Percentiles rank a stretch among this genome's conserved stretches.
phyloP scores from a whole-genome alignment of 2,797 vertebrate species.

The Aulostomus chinensis region DNA sequence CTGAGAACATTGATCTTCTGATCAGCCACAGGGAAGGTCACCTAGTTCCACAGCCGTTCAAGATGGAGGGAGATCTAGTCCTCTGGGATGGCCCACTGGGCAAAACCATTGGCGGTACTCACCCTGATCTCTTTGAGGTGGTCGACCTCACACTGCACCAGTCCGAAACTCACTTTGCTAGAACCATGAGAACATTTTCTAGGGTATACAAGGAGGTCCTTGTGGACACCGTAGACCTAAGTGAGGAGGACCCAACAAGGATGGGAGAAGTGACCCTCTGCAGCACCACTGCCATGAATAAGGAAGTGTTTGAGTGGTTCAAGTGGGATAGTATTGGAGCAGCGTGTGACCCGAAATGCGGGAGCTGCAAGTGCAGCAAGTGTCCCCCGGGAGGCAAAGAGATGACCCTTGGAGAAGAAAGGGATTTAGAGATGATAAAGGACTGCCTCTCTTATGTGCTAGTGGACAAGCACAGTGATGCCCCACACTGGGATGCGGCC shows the following conservation, averaged over 20 bases:
- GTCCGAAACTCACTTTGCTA: too few relatives aligned
- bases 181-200: too few relatives aligned
- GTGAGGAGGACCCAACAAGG: too few relatives aligned
- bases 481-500: neutral
- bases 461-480: neutral
- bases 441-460: slow-evolving; percentile 7
- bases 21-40: too few relatives aligned
- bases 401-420: slow-evolving; percentile 26
- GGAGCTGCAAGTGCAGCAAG: neutral
- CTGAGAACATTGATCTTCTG: slow-evolving; percentile 5
- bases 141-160: too few relatives aligned
- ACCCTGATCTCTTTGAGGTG: too few relatives aligned
- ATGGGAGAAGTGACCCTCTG: too few relatives aligned
- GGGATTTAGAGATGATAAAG: slow-evolving; percentile 22
- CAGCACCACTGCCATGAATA: neutral
- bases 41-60: slow-evolving; percentile 3
- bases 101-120: too few relatives aligned
- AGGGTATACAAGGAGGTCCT: too few relatives aligned
- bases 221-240: too few relatives aligned
- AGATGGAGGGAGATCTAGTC: too few relatives aligned
- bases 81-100: too few relatives aligned
- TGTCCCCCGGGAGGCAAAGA: slow-evolving; percentile 18
- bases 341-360: neutral
- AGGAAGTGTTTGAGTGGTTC: slow-evolving; percentile 9
- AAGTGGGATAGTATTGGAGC: slow-evolving; percentile 9